Percentiles rank a stretch among this genome's conserved stretches.
Evolutionary conservation across 2,113 vertebrate species (phyloP).

Genomic region (Phalacrocorax pelagicus): DNA sequence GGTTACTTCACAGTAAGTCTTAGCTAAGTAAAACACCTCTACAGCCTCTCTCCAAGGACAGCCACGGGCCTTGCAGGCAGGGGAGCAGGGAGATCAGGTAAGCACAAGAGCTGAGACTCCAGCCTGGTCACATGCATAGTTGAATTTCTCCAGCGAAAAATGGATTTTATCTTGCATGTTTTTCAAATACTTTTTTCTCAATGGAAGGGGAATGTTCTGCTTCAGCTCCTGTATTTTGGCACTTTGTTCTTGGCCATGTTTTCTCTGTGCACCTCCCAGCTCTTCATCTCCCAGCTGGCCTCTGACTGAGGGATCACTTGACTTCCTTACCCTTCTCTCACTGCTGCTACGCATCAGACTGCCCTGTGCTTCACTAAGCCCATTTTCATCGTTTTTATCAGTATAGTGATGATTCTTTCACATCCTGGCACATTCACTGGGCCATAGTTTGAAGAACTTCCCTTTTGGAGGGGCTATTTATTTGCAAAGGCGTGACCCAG

Average conservation of each 20-base stretch:
- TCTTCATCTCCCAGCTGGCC: slow-evolving; percentile 33
- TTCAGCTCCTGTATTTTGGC: neutral
- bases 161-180: neutral
- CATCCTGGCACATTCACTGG: neutral
- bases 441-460: neutral
- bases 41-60: neutral
- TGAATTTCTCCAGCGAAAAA: neutral
- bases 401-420: neutral
- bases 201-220: neutral
- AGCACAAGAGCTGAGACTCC: neutral
- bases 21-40: neutral
- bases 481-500: neutral
- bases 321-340: slow-evolving; percentile 72
- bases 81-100: neutral
- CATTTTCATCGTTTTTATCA: accelerated
- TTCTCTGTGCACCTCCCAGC: slow-evolving; percentile 11
- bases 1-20: neutral
- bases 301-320: slow-evolving; percentile 34
- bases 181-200: neutral
- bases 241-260: slow-evolving; percentile 14
- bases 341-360: slow-evolving; percentile 11
- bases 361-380: neutral
- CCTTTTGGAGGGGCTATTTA: neutral
- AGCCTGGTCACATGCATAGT: neutral
- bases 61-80: neutral